Evolutionary conservation across 2,113 vertebrate species (phyloP), one percentile per base, ranked within the genome.

Genomic region (Stigmatopora argus): DNA sequence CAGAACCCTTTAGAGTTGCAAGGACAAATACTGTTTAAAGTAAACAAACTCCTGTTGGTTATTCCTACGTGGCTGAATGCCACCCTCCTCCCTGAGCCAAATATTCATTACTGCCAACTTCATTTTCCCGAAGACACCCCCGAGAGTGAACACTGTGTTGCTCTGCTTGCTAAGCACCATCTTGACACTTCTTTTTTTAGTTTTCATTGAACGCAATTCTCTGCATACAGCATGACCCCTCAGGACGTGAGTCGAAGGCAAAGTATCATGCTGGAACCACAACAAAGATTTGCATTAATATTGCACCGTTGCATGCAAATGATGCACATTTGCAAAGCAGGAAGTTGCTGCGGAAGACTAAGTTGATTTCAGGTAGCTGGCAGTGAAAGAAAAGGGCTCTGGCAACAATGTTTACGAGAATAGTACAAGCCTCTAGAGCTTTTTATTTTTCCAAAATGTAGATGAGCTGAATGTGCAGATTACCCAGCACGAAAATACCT

Each of bases 221-320:
- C 46, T 69, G 69, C 74, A 76, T 46, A 26, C 67, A 64, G 66
- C 41, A 53, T 52, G 45, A 67, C 69, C 79, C 69, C 73, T 56
- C 47, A 68, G 77, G 82, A 73, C 65, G 17, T 18, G 3, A 61
- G 55, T 67, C 64, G 19, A 3, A 58, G 51, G 71, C 64, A 69
- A 67, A 71, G 56, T 46, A 34, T 48, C 73, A 38, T 69, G 61
- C 75, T 60, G 47, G 62, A 78, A 76, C 78, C 73, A 65, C 67
- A 34, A 52, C 63, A 78, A 65, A 78, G 77, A 75, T 77, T 87
- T 52, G 58, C 73, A 84, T 76, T 70, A 66, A 83, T 76, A 79
- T 75, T 68, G 21, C 56, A 56, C 31, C 35, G 46, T 69, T 73
- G 67, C 53, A 72, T 64, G 26, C 52, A 67, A 72, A 78, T 71